Base-by-base conservation (phyloP, 2,113 vertebrate species). In the Zeus faber region DNA sequence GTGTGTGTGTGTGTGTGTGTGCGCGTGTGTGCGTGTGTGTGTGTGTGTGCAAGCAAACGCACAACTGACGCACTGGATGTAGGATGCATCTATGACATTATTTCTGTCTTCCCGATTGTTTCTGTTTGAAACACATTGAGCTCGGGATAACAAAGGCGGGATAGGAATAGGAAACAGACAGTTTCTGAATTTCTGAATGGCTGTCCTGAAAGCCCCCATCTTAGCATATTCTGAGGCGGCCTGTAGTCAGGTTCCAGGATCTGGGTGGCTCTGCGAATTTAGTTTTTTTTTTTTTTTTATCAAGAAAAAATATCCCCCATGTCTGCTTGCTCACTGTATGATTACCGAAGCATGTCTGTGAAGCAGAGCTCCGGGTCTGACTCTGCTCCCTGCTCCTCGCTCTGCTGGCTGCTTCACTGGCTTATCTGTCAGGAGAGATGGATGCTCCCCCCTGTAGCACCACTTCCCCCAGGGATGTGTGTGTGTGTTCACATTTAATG, bases 331-430 rank as follows among this genome's bases (percentile, higher is more conserved):
- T 67, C 29, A 22, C 47, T 64, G 53, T 63, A 51, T 69, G 64
- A 77, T 62, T 49, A 57, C 58, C 74, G 73, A 64, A 68, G 76
- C 47, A 21, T 75, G 70, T 54, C 58, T 70, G 72, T 50, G 22
- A 46, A 70, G 60, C 37, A 37, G 31, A 54, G 37, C 58, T 74
- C 53, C 70, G 54, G 37, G 53, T 25, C 24, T 2, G 17, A 46
- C 39, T 46, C 20, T 23, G 25, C 1, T 2, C 9, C 44, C 57
- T 17, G 0, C 50, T 70, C 26, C 37, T 45, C 57, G 3, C 20
- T 58, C 50, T 9, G 24, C 40, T 49, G 27, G 49, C 25, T 55
- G 57, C 49, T 72, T 61, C 69, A 23, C 56, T 43, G 46, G 3
- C 61, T 67, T n/a, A 6, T 65, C 59, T 62, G 57, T 62, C n/a